A percentile compares a stretch with the other conserved stretches of the same genome.
phyloP scores from a whole-genome alignment of 2,888 invertebrate species.

The Parapristionchus giblindavisi region DNA sequence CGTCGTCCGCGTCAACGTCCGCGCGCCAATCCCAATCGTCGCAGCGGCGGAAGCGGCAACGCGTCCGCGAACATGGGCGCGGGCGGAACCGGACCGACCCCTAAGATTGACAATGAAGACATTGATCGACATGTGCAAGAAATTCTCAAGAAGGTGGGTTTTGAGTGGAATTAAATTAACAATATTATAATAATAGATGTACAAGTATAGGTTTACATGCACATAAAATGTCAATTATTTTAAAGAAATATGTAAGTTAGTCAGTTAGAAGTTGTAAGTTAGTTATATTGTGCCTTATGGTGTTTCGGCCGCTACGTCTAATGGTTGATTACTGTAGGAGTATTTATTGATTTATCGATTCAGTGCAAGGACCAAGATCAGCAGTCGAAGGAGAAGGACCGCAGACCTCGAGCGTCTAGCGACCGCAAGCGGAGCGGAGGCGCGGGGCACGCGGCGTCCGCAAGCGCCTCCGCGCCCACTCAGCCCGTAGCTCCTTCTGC shows the following conservation, averaged over 20 bases:
- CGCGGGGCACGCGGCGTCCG: background rate
- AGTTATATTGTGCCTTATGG: no score
- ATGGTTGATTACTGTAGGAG: no score
- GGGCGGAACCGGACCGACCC: slow-evolving; percentile 33
- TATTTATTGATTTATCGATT: no score
- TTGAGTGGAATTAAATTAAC: no score
- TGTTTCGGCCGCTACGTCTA: no score
- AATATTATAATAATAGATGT: no score
- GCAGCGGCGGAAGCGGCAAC: slow-evolving; percentile 28
- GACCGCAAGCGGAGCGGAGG: background rate
- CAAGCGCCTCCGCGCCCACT: background rate
- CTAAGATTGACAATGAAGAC: slow-evolving; percentile 49
- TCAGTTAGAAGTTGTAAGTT: no score
- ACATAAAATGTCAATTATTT: no score
- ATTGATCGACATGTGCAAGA: slow-evolving; percentile 51
- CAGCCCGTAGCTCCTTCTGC: background rate
- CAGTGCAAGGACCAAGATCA: no score
- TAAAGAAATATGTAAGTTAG: no score
- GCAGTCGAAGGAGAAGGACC: slow-evolving; percentile 53
- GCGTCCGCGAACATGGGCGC: slow-evolving; percentile 15
- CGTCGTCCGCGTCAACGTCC: slow-evolving; percentile 37
- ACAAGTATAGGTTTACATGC: no score
- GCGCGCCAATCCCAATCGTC: slow-evolving; percentile 33
- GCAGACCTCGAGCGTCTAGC: slow-evolving; percentile 45
- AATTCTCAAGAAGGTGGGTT: slow-evolving; percentile 50